Conservation (phyloP, 1,140 invertebrate species). For the Brachionus koreanus region DNA sequence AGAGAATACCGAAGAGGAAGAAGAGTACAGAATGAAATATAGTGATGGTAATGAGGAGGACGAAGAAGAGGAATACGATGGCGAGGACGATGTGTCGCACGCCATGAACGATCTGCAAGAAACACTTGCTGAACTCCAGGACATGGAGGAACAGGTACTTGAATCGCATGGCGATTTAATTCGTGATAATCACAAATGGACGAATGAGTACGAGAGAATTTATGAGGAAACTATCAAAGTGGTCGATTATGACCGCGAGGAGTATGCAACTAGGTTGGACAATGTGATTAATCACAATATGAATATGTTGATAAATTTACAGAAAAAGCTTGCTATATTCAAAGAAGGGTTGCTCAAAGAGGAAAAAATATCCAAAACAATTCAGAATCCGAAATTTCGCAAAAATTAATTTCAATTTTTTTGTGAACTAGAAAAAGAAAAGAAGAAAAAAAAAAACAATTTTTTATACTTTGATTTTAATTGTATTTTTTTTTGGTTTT, state of each 20-base stretch:
- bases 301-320: conserved; percentile 28
- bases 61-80: conserved; percentile 37
- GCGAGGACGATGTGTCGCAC: conserved; percentile 8
- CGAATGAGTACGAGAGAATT: conserved; percentile 29
- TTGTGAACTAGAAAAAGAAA: not conserved
- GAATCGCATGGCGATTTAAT: conserved; percentile 38
- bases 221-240: conserved; percentile 42
- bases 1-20: conserved; percentile 12
- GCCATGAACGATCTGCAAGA: conserved; percentile 37
- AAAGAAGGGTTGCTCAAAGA: conserved; percentile 36
- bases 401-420: conserved; percentile 25
- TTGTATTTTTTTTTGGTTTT: not conserved
- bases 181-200: conserved; percentile 42
- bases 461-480: not conserved
- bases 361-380: conserved; percentile 42
- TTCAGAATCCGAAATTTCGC: conserved; percentile 27
- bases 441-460: not conserved
- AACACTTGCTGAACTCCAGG: conserved; percentile 34
- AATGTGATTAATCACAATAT: conserved; percentile 38
- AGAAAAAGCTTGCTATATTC: conserved; percentile 7
- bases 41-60: conserved; percentile 18
- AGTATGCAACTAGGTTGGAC: conserved; percentile 26
- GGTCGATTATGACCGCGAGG: conserved; percentile 41
- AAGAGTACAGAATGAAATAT: not conserved
- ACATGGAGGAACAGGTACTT: conserved; percentile 41